A percentile compares a stretch with the other conserved stretches of the same genome.
These are phyloP conservation scores for Apogon hyalosoma DNA, from an alignment of 2,797 vertebrate genomes.

Conservation along the genomic window DNA sequence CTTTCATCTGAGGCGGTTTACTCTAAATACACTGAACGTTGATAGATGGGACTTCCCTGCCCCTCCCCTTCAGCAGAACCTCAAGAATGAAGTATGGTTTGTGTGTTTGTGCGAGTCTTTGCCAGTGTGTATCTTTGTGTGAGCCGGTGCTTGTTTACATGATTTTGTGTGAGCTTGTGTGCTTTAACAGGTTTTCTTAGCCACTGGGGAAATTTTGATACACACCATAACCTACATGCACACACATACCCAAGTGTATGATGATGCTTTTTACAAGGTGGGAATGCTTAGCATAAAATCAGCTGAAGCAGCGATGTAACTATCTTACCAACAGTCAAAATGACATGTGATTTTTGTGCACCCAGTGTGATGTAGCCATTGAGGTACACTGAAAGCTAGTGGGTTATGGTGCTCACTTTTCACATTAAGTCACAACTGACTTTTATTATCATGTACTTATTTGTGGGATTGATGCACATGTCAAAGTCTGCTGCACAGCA, in stretches of 20 bases:
- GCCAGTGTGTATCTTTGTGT: conserved; percentile 25
- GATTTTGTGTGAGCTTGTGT: background rate
- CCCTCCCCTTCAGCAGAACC: conserved; percentile 57
- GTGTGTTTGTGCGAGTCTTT: conserved; percentile 25
- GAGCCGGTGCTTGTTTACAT: conserved; percentile 42
- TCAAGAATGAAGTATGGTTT: conserved; percentile 47
- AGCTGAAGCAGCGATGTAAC: conserved; percentile 34
- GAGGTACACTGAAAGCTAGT: conserved; percentile 31
- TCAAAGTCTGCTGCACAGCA: conserved; percentile 21
- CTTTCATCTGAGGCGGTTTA: conserved; percentile 68
- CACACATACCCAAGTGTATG: conserved; percentile 38
- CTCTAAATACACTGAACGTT: conserved; percentile 73
- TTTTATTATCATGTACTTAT: conserved; percentile 37
- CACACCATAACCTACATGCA: conserved; percentile 15
- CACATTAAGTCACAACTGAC: background rate
- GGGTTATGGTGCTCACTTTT: conserved; percentile 33
- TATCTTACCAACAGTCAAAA: conserved; percentile 42
- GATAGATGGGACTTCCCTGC: conserved; percentile 65
- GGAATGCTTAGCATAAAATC: conserved; percentile 56
- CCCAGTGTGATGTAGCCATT: conserved; percentile 38
- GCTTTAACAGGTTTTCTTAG: conserved; percentile 31
- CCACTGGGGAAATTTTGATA: conserved; percentile 46
- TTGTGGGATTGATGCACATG: conserved; percentile 44
- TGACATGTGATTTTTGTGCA: conserved; percentile 49
- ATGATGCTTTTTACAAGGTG: conserved; percentile 48